These are phyloP conservation scores for Steinernema carpocapsae DNA, from an alignment of 2,888 invertebrate species.

Conservation along the genomic window DNA sequence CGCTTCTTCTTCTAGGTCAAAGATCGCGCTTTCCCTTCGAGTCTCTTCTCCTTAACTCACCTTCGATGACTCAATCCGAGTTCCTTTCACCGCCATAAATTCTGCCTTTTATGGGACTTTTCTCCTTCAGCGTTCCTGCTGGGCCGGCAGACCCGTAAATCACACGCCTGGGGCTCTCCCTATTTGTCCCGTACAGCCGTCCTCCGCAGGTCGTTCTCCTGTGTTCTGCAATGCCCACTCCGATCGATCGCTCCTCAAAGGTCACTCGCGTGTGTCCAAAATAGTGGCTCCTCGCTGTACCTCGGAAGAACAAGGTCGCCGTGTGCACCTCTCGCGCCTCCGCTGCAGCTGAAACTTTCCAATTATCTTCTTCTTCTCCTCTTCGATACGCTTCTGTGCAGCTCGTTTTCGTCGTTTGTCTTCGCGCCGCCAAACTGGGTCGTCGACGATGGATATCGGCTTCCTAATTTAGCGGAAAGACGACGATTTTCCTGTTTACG, in stretches of 20 bases:
- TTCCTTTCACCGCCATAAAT: conserved; percentile 4
- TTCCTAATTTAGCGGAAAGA: conserved; percentile 26
- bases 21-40: background rate
- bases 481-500: conserved; percentile 1
- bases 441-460: conserved; percentile 11
- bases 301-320: conserved; percentile 26
- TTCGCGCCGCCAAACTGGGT: conserved; percentile 18
- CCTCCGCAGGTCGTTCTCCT: conserved; percentile 9
- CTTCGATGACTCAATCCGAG: conserved; percentile 13
- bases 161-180: conserved; percentile 16
- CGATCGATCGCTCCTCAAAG: conserved; percentile 30
- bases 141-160: conserved; percentile 16
- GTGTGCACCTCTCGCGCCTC: background rate
- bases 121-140: background rate
- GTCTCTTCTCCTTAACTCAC: background rate
- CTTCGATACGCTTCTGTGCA: too few species aligned
- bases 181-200: conserved; percentile 1
- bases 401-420: background rate
- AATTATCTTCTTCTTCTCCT: conserved; percentile 12
- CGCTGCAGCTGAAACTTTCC: conserved; percentile 1
- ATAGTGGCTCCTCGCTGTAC: conserved; percentile 17
- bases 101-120: conserved; percentile 20
- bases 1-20: background rate
- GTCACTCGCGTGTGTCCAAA: conserved; percentile 29
- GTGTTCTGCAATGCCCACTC: background rate